phyloP scores from a whole-genome alignment of 2,888 invertebrate genomes.

The Drosophila putrida region DNA sequence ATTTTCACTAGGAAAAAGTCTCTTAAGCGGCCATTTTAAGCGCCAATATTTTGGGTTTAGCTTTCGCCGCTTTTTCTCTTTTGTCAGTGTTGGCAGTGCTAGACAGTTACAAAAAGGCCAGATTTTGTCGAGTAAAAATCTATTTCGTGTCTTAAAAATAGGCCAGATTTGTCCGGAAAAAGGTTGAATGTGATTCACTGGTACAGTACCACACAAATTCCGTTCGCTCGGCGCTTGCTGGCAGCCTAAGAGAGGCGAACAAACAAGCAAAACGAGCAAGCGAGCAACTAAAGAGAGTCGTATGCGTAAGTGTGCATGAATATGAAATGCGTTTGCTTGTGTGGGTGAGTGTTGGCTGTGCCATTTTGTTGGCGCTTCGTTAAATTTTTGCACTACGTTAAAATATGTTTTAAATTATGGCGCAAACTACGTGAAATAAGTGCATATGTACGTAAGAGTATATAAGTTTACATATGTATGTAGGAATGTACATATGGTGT shows the following conservation, averaged over 20 bases:
- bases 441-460: slow-evolving; percentile 6
- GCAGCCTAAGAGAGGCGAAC: slow-evolving; percentile 33
- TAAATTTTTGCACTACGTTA: slow-evolving; percentile 45
- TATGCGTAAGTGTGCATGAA: slow-evolving; percentile 10
- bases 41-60: too few species aligned
- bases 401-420: slow-evolving; percentile 37
- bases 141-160: too few species aligned
- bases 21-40: too few species aligned
- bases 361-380: slow-evolving; percentile 24
- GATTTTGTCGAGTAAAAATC: too few species aligned
- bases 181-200: slow-evolving; percentile 20
- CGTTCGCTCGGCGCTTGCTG: slow-evolving; percentile 11
- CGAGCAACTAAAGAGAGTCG: slow-evolving; percentile 27
- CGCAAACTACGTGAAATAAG: slow-evolving; percentile 14
- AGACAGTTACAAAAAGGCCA: too few species aligned
- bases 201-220: slow-evolving; percentile 27
- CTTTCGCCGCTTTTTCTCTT: too few species aligned
- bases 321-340: slow-evolving; percentile 20
- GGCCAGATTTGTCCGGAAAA: too few species aligned
- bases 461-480: slow-evolving; percentile 9
- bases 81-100: too few species aligned
- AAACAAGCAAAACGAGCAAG: slow-evolving; percentile 31
- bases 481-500: not conserved
- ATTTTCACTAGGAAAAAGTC: too few species aligned
- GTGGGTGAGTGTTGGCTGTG: slow-evolving; percentile 39